phyloP scores from a whole-genome alignment of 2,113 vertebrate species.

The Nerophis lumbriciformis region DNA sequence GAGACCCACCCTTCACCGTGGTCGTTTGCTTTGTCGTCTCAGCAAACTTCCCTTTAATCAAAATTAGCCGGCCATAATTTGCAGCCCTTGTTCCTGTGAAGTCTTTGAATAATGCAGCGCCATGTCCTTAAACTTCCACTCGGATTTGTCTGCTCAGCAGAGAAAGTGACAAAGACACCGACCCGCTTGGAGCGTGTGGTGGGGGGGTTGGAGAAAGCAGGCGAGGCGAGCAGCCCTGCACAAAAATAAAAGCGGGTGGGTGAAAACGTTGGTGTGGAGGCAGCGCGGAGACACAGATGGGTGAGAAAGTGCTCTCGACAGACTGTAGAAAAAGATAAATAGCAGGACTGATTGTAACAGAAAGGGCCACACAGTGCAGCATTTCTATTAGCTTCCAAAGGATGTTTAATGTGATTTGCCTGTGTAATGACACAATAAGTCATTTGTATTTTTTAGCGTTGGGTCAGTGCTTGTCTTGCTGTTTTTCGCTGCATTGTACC shows the following conservation, averaged over 20 bases:
- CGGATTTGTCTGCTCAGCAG: slow-evolving; percentile 47
- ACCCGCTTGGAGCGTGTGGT: slow-evolving; percentile 1
- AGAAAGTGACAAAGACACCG: slow-evolving; percentile 34
- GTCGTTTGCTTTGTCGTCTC: slow-evolving; percentile 24
- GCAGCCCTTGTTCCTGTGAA: slow-evolving; percentile 17
- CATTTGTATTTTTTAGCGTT: slow-evolving; percentile 45
- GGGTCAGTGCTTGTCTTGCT: slow-evolving; percentile 29
- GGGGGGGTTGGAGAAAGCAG: slow-evolving; percentile 7
- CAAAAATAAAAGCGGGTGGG: slow-evolving; percentile 12
- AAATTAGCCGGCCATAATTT: slow-evolving; percentile 39
- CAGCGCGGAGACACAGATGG: not conserved
- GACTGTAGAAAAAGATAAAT: slow-evolving; percentile 30
- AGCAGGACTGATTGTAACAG: slow-evolving; percentile 24
- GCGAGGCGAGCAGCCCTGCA: slow-evolving; percentile 22
- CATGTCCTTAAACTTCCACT: slow-evolving; percentile 34
- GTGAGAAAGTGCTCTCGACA: not conserved
- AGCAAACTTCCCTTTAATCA: slow-evolving; percentile 40
- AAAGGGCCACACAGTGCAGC: slow-evolving; percentile 26
- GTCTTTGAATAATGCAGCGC: slow-evolving; percentile 45
- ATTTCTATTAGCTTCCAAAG: slow-evolving; percentile 30
- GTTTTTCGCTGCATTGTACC: slow-evolving; percentile 36
- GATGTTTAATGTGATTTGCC: slow-evolving; percentile 51
- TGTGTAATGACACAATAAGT: slow-evolving; percentile 51
- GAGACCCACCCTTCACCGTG: not conserved
- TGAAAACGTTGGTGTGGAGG: slow-evolving; percentile 5